Percentiles rank a stretch among this genome's conserved stretches.
Conservation (phyloP, 2,797 vertebrate genomes). For the Arrhamphus sclerolepis region DNA sequence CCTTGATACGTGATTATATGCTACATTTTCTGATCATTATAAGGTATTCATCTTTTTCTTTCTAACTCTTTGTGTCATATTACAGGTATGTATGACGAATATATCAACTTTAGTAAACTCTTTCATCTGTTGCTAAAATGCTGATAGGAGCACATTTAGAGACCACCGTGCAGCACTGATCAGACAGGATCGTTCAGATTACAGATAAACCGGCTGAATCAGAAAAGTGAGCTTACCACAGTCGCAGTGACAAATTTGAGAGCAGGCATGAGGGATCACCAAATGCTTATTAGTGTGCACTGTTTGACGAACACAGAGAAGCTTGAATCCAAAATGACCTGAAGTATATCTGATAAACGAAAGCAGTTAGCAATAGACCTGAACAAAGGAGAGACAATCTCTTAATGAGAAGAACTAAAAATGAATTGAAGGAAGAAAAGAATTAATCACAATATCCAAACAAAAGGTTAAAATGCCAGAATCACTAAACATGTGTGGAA, state of each 20-base stretch:
- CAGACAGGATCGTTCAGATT: constrained; percentile 60
- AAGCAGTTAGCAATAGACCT: no score
- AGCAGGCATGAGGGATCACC: constrained; percentile 9
- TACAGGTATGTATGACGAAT: constrained; percentile 49
- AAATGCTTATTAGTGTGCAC: constrained; percentile 10
- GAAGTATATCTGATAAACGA: constrained; percentile 6
- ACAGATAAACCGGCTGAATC: constrained; percentile 66
- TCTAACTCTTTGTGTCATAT: background rate
- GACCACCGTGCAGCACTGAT: constrained; percentile 44
- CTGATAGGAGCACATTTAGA: constrained; percentile 46
- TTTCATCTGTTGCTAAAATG: constrained; percentile 49
- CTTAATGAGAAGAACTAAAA: background rate
- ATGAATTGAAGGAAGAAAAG: background rate
- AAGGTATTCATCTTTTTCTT: constrained; percentile 26
- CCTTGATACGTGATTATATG: no score
- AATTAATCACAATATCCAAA: background rate
- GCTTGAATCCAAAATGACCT: background rate
- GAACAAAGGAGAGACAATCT: no score
- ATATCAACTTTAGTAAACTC: constrained; percentile 28
- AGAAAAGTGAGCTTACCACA: constrained; percentile 33
- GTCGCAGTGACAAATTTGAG: constrained; percentile 30
- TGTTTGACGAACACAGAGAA: constrained; percentile 4
- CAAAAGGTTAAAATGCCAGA: background rate
- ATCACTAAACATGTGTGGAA: background rate
- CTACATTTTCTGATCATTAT: background rate